Evolutionary conservation across 2,113 vertebrate species (phyloP), one percentile per base, ranked within the genome.

Genomic region (Columba livia): DNA sequence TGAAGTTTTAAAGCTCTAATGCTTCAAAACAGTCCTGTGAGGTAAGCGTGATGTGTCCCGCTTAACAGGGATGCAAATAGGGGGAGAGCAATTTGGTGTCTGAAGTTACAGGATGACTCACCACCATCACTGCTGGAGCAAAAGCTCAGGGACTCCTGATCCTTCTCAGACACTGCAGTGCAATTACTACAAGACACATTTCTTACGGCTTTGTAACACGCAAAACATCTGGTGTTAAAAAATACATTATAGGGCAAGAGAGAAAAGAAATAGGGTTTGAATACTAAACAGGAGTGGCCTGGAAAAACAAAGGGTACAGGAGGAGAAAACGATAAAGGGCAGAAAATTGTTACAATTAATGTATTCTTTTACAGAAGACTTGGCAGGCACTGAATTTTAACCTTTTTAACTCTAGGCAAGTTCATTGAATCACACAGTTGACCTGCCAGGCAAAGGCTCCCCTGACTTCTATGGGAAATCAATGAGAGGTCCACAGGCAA

Each of bases 161-260:
- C 42, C 62, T 75, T 65, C 72, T 71, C 50, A 79, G 40, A 36
- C 58, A 75, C 36, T 62, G 48, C 83, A 92, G 48, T 65, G 66
- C 83, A 95, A 92, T 90, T 86, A 92, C 57, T 64, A 23, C 65
- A 73, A 75, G 77, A 38, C 73, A 81, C 10, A 15, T 65, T 75
- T 79, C 77, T 85, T 78, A 89, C 48, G 44, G 83, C 53, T 94
- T 93, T 53, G 38, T 44, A 81, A 94, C 13, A 19, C 61, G 31
- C 83, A 94, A 93, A 96, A 91, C 73, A 89, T 87, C 83, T 90
- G 17, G 75, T 42, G 38, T 83, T 54, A 95, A 91, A 93, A 82
- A 88, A 50, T 50, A 87, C 66, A 84, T 72, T 90, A 83, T 9
- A 89, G 54, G 58, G 72, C 29, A 71, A 81, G 50, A 64, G 15